A percentile compares a stretch with the other conserved stretches of the same genome.
Evolutionary conservation across 2,113 vertebrate genomes (phyloP).

Genomic region (Cryptomyrus ogoouensis): DNA sequence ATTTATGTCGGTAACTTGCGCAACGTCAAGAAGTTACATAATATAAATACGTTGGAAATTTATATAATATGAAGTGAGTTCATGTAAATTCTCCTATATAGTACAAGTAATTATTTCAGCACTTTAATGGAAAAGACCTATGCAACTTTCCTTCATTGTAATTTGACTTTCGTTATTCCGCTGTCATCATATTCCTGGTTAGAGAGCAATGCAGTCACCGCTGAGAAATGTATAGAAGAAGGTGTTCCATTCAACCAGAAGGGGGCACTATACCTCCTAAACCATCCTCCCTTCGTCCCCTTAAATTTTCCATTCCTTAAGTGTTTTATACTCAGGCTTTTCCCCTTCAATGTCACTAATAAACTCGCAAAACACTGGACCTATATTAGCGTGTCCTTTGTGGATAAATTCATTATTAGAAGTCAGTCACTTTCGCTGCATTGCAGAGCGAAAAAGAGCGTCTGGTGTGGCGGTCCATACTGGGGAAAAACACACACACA

Average conservation of each 20-base stretch:
- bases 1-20: background rate
- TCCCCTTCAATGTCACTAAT: background rate
- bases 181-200: background rate
- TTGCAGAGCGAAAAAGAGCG: conserved; percentile 29
- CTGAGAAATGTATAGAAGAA: background rate
- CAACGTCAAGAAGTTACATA: background rate
- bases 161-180: background rate
- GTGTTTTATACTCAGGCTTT: conserved; percentile 8
- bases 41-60: background rate
- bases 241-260: background rate
- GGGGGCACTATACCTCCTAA: background rate
- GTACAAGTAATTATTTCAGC: background rate
- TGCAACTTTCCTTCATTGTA: background rate
- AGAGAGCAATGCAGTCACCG: background rate
- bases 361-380: conserved; percentile 4
- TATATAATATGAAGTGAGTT: background rate
- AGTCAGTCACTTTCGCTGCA: conserved; percentile 30
- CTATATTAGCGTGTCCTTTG: conserved; percentile 20
- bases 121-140: background rate
- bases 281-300: background rate
- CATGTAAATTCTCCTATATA: background rate
- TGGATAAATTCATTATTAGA: conserved; percentile 36
- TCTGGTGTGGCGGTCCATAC: background rate
- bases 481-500: background rate
- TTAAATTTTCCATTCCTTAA: background rate